phyloP scores from a whole-genome alignment of 2,888 invertebrate species.

The Heliconius ethilla region DNA sequence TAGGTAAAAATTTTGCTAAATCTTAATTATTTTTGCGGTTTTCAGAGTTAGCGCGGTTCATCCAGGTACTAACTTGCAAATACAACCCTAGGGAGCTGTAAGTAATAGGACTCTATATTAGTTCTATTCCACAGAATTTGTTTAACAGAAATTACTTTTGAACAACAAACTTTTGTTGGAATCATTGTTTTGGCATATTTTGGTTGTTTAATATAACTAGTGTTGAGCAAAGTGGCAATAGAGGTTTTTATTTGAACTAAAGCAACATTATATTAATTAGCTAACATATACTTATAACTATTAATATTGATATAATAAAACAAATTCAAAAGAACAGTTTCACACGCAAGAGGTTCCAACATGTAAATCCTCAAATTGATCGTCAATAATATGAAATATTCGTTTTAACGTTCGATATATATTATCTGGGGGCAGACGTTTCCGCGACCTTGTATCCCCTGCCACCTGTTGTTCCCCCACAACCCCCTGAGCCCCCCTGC shows the following conservation, averaged over 20 bases:
- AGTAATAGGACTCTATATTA: slow-evolving; percentile 13
- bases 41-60: slow-evolving; percentile 1
- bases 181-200: slow-evolving; percentile 20
- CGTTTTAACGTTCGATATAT: slow-evolving; percentile 58
- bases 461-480: slow-evolving; percentile 67
- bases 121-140: slow-evolving; percentile 20
- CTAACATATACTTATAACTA: background rate
- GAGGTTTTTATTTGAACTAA: background rate
- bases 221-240: background rate
- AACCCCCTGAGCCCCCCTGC: slow-evolving; percentile 64
- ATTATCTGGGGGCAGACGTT: slow-evolving; percentile 72
- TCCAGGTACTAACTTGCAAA: slow-evolving; percentile 21
- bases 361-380: background rate
- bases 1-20: background rate
- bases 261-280: too few relatives aligned
- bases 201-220: slow-evolving; percentile 5
- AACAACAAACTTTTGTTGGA: slow-evolving; percentile 20
- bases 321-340: background rate
- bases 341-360: background rate
- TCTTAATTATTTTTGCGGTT: slow-evolving; percentile 14
- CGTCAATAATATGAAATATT: slow-evolving; percentile 9
- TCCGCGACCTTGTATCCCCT: slow-evolving; percentile 75
- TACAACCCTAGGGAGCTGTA: background rate
- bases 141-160: slow-evolving; percentile 26
- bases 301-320: background rate